Percentiles rank a stretch among this genome's conserved stretches.
phyloP scores from a whole-genome alignment of 2,797 vertebrate species.

The Pteronotus mesoamericanus region DNA sequence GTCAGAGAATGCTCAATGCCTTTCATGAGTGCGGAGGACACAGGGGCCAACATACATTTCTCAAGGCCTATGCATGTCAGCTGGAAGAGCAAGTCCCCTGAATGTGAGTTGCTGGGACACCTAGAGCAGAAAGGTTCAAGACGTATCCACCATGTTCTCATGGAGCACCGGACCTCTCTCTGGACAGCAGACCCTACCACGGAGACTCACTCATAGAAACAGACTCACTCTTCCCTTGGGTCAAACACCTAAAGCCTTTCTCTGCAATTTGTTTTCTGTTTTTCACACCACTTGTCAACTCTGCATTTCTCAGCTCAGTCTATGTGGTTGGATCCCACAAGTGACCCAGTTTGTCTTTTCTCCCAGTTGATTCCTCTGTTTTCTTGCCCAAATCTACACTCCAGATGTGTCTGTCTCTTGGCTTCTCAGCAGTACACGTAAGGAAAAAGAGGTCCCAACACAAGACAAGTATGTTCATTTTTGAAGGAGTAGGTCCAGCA shows the following conservation, averaged over 20 bases:
- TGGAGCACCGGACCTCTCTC: neutral
- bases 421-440: neutral
- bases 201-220: neutral
- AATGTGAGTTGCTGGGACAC: neutral
- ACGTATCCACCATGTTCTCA: neutral
- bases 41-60: neutral
- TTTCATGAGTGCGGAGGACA: neutral
- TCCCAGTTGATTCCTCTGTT: neutral
- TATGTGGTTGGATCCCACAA: neutral
- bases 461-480: neutral
- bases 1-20: neutral
- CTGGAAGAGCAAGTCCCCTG: neutral
- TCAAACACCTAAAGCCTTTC: neutral
- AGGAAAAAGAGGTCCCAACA: neutral
- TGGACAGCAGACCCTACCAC: neutral
- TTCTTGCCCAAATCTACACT: neutral
- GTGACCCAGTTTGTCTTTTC: neutral
- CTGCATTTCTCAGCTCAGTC: neutral
- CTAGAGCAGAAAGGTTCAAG: neutral
- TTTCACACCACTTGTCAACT: neutral
- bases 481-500: neutral
- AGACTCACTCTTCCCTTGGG: neutral
- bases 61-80: neutral
- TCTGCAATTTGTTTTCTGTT: neutral
- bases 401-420: neutral